Conservation (phyloP, 2,113 vertebrate species). For the Aphyosemion australe region DNA sequence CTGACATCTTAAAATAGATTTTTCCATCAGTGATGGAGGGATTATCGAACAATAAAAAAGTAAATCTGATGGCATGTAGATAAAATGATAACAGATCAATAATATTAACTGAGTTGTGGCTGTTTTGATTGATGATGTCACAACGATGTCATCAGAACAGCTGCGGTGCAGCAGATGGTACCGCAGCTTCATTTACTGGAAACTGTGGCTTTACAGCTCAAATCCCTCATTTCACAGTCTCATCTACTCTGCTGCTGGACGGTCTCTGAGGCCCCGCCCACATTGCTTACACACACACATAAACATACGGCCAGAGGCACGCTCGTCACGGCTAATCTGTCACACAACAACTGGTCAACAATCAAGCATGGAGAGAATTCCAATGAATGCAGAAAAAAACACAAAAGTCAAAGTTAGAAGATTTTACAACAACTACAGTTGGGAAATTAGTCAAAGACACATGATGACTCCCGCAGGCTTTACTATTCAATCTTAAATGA, state of each 20-base stretch:
- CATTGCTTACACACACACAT: neutral
- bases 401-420: neutral
- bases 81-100: no score
- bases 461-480: slow-evolving; percentile 5
- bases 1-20: neutral
- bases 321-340: slow-evolving; percentile 17
- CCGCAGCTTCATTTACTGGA: slow-evolving; percentile 43
- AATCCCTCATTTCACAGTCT: slow-evolving; percentile 43
- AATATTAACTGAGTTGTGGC: no score
- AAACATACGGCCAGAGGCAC: slow-evolving; percentile 18
- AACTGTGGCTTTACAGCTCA: slow-evolving; percentile 21
- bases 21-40: neutral
- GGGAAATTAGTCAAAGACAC: neutral
- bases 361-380: neutral
- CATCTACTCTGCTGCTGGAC: slow-evolving; percentile 9
- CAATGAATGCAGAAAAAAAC: neutral
- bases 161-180: slow-evolving; percentile 56
- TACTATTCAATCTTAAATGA: neutral
- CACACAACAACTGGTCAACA: slow-evolving; percentile 12
- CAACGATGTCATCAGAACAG: slow-evolving; percentile 27
- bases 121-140: slow-evolving; percentile 19
- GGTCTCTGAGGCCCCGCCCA: neutral
- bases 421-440: neutral
- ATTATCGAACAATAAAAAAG: neutral
- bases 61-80: no score